Base-by-base conservation (phyloP, 64 coral and sea anemone species). In the Stylophora pistillata region DNA sequence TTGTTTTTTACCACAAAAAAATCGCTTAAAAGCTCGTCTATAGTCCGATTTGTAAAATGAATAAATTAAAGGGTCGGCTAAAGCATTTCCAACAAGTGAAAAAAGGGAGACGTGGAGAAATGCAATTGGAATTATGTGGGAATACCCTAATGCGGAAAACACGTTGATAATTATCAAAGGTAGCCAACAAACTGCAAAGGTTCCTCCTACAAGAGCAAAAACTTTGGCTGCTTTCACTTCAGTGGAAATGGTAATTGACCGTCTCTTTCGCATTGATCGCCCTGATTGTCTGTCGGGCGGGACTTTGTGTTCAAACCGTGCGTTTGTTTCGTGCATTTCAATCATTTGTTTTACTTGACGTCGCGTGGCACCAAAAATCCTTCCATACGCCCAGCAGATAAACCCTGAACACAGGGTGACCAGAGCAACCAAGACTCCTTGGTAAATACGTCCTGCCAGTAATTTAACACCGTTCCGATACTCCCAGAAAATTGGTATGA, bases 151-250 rank as follows among this genome's bases (percentile, higher is more conserved):
- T 15, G 74, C 89, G n/a, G 29, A 72, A 60, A 95, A 89, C 25
- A 89, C 84, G 72, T 95, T 95, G 0, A 95, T 95, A 13, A 95
- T 84, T 58, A 95, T 95, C 17, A 92, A 72, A 32, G 94, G 94
- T 30, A 92, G 75, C 94, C 94, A 95, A 32, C 89, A 95, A 10
- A 95, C 86, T 52, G 71, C 77, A 53, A 95, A 95, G 2, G 90
- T 92, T 12, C 77, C 64, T 30, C 87, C 88, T 14, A 95, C 74
- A 30, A 95, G n/a, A 31, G 94, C 94, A 60, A 95, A 95, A 25
- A 95, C 85, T 82, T 95, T 95, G 7, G 90, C 89, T 0, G 86
- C 94, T 74, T 91, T 91, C 14, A 95, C 90, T 71, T 95, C 94
- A 10, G 41, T 85, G 30, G 90, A 71, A 29, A 95, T 71, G 26